These are phyloP conservation scores for Holocentrus rufus DNA, from an alignment of 2,797 vertebrate genomes.

Conservation along the genomic window DNA sequence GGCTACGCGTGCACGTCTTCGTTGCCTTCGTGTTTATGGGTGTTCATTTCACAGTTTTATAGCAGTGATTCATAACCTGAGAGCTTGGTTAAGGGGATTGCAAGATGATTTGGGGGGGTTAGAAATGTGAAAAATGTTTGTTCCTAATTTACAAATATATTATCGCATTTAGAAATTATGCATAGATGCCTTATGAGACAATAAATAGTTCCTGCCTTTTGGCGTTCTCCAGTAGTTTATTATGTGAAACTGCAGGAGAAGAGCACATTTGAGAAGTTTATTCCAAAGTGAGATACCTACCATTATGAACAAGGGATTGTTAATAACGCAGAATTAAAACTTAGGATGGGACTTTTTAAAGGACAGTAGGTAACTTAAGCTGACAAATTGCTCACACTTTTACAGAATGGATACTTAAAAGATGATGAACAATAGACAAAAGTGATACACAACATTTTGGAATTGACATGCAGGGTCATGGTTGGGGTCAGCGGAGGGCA, in stretches of 20 bases:
- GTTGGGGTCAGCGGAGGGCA: neutral
- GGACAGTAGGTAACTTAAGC: neutral
- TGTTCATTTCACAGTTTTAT: neutral
- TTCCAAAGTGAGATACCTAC: too few relatives aligned
- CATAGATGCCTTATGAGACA: neutral
- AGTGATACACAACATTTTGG: neutral
- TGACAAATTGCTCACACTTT: too few relatives aligned
- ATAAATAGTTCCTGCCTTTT: neutral
- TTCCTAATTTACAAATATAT: too few relatives aligned
- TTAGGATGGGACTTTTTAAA: neutral
- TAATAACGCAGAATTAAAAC: neutral
- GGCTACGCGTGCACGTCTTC: conserved; percentile 6
- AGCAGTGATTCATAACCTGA: conserved; percentile 6
- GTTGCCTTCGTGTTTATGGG: neutral
- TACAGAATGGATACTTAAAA: too few relatives aligned
- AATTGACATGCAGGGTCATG: neutral
- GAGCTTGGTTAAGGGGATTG: too few relatives aligned
- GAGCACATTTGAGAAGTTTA: neutral
- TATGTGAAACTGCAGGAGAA: neutral
- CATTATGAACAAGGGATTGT: too few relatives aligned
- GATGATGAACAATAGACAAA: too few relatives aligned
- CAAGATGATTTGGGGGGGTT: too few relatives aligned
- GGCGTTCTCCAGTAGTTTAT: neutral
- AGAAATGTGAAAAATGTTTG: too few relatives aligned
- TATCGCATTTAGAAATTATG: neutral